These are phyloP conservation scores for Drosophila arizonae DNA, from an alignment of 1,140 invertebrate genomes.

Conservation along the genomic window DNA sequence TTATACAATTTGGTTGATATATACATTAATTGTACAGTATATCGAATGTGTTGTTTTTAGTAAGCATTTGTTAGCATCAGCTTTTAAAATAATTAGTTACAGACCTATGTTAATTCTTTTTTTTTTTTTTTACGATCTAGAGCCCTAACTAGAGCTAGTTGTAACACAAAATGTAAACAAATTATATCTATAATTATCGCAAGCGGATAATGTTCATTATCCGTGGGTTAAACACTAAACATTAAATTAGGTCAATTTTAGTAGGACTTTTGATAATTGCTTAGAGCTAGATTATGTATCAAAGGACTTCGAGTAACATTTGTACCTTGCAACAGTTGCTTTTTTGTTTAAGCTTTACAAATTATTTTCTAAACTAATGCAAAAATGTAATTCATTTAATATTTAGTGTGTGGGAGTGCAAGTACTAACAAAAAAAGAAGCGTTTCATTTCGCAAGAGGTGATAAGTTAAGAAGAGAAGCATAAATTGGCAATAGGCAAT, in stretches of 20 bases:
- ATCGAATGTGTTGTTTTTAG: conserved; percentile 17
- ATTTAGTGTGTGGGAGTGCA: conserved; percentile 19
- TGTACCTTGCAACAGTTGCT: conserved; percentile 1
- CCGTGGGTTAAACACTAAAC: conserved; percentile 9
- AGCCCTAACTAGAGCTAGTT: not conserved
- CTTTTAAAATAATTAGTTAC: conserved; percentile 28
- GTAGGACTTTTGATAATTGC: conserved; percentile 48
- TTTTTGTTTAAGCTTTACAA: conserved; percentile 14
- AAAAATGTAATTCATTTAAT: conserved; percentile 5
- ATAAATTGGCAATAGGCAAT: conserved; percentile 21
- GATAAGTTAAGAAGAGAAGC: conserved; percentile 17
- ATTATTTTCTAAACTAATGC: conserved; percentile 15
- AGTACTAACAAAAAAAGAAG: conserved; percentile 66
- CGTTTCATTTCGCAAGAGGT: conserved; percentile 63
- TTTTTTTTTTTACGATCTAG: not conserved
- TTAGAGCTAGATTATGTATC: conserved; percentile 55
- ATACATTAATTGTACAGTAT: not conserved
- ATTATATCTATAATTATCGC: not conserved
- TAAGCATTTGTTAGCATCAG: conserved; percentile 36
- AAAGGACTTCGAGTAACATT: conserved; percentile 42
- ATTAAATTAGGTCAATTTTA: conserved; percentile 24
- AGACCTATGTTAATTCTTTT: not conserved
- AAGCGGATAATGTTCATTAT: not conserved
- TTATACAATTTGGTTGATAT: conserved; percentile 27
- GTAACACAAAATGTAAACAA: conserved; percentile 13